Evolutionary conservation across 2,113 vertebrate species (phyloP).

Genomic region (Piliocolobus tephrosceles): DNA sequence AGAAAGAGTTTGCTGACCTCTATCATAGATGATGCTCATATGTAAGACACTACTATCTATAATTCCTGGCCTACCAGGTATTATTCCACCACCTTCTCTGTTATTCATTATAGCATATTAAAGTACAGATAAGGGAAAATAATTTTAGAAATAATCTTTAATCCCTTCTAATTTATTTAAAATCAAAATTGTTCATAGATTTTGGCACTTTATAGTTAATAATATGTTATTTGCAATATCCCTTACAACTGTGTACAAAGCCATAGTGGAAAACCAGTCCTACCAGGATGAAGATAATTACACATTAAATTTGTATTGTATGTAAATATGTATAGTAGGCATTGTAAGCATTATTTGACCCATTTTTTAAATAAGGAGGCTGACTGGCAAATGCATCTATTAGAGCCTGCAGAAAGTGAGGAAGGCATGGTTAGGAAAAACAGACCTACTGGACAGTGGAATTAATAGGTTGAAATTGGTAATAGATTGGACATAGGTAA

Average conservation of each 20-base stretch:
- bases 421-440: not conserved
- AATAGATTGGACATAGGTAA: not conserved
- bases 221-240: not conserved
- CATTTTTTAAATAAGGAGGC: not conserved
- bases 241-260: slow-evolving; percentile 17
- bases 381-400: not conserved
- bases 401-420: not conserved
- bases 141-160: slow-evolving; percentile 29
- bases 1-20: not conserved
- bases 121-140: not conserved
- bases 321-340: slow-evolving; percentile 26
- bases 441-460: not conserved
- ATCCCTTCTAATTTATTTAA: slow-evolving; percentile 21
- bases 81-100: not conserved
- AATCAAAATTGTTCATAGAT: not conserved
- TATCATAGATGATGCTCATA: not conserved
- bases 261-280: not conserved
- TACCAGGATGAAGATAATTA: slow-evolving; percentile 43
- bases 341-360: not conserved
- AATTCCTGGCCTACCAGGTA: not conserved
- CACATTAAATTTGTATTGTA: not conserved
- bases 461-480: not conserved
- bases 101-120: not conserved
- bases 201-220: not conserved
- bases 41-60: not conserved